Evolutionary conservation across 2,113 vertebrate genomes (phyloP).

Genomic region (Elephas maximus): DNA sequence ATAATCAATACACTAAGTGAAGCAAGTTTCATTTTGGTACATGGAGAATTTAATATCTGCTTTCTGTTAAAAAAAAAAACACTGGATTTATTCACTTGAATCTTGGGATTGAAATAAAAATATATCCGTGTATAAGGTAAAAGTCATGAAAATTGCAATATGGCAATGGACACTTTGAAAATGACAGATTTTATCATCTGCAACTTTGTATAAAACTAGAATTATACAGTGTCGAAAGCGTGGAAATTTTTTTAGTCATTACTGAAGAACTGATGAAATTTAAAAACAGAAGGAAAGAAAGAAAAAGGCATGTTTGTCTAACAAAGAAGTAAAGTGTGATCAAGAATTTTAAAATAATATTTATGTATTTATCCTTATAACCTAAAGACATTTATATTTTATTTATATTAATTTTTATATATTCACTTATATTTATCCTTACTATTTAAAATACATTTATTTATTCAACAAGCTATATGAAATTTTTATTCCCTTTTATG

Average conservation of each 20-base stretch:
- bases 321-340: neutral
- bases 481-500: neutral
- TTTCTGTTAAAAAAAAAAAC: conserved; percentile 28
- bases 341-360: neutral
- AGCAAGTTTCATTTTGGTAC: neutral
- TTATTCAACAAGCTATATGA: conserved; percentile 1
- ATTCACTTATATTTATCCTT: neutral
- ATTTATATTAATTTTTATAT: neutral
- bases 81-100: conserved; percentile 10
- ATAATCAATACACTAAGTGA: neutral
- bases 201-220: neutral
- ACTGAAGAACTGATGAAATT: neutral
- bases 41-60: neutral
- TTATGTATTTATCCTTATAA: neutral
- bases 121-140: neutral
- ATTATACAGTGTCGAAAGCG: neutral
- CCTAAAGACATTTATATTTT: neutral
- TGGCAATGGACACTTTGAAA: neutral
- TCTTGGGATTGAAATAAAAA: conserved; percentile 31
- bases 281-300: neutral
- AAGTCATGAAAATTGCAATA: conserved; percentile 17
- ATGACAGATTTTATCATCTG: neutral
- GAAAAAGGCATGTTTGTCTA: neutral
- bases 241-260: conserved; percentile 25
- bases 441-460: neutral